phyloP scores from a whole-genome alignment of 2,113 vertebrate genomes.

The Rhynchomys soricoides region DNA sequence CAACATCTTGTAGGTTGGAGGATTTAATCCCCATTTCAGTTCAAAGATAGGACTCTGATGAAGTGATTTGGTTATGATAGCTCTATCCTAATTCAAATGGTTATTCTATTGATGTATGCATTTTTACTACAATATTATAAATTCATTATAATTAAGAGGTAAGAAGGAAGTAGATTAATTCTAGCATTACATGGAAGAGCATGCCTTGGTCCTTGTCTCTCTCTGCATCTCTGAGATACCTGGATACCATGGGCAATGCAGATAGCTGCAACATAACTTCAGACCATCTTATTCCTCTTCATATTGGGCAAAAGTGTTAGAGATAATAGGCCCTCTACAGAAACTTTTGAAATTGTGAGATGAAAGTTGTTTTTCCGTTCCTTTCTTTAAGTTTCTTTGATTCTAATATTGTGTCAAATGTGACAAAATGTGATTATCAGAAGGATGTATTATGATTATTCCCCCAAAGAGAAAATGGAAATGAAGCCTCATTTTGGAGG shows the following conservation, averaged over 20 bases:
- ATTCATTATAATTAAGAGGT: not conserved
- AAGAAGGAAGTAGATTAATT: not conserved
- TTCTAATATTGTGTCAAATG: not conserved
- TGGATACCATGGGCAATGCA: too few relatives aligned
- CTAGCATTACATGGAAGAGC: too few relatives aligned
- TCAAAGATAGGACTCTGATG: not conserved
- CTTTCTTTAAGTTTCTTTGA: not conserved
- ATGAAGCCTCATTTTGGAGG: not conserved
- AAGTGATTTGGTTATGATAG: not conserved
- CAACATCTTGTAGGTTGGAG: not conserved
- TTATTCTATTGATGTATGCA: not conserved
- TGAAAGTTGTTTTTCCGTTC: not conserved
- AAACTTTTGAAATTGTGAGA: not conserved
- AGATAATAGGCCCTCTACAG: not conserved
- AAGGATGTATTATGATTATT: not conserved
- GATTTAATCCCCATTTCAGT: not conserved
- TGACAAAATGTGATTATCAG: not conserved
- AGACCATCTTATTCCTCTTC: not conserved
- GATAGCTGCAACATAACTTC: not conserved
- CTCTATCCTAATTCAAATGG: too few relatives aligned
- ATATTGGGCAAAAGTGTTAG: not conserved
- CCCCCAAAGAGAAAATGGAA: not conserved
- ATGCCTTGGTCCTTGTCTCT: not conserved
- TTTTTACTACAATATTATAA: not conserved
- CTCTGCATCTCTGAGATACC: too few relatives aligned